These are phyloP conservation scores for Fistularia tabacaria DNA, from an alignment of 2,797 vertebrate genomes.

Conservation along the genomic window DNA sequence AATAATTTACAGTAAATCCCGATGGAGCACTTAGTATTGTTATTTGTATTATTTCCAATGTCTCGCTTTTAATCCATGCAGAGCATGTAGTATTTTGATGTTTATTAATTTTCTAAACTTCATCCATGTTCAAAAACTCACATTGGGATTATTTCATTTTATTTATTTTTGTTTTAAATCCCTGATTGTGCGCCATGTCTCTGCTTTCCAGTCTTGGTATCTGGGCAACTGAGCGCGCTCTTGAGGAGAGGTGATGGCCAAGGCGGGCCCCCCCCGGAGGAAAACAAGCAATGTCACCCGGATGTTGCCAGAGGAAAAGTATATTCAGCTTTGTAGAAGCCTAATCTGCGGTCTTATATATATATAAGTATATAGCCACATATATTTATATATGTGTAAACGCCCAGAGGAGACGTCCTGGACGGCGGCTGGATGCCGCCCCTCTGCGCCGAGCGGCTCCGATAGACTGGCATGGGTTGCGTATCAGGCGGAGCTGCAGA, in stretches of 20 bases:
- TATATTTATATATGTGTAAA: slow-evolving; percentile 65
- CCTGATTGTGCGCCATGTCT: slow-evolving; percentile 24
- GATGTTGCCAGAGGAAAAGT: slow-evolving; percentile 61
- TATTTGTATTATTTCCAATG: too few relatives aligned
- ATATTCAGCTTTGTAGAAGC: slow-evolving; percentile 54
- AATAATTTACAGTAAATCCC: too few relatives aligned
- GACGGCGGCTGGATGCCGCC: slow-evolving; percentile 38
- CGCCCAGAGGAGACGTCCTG: slow-evolving; percentile 44
- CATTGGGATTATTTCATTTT: too few relatives aligned
- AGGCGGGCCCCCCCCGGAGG: slow-evolving; percentile 41
- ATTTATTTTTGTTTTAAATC: background rate
- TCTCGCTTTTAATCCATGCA: too few relatives aligned
- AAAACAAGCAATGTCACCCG: slow-evolving; percentile 45
- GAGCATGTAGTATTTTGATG: too few relatives aligned
- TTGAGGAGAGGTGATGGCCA: slow-evolving; percentile 32
- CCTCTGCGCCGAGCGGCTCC: too few relatives aligned
- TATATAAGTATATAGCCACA: slow-evolving; percentile 35
- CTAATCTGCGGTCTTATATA: slow-evolving; percentile 20
- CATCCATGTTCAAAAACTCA: too few relatives aligned
- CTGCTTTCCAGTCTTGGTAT: slow-evolving; percentile 90
- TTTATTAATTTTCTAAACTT: too few relatives aligned
- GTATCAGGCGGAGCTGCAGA: too few relatives aligned
- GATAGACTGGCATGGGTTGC: too few relatives aligned
- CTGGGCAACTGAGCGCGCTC: slow-evolving; percentile 83
- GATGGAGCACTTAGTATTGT: too few relatives aligned